A percentile compares a stretch with the other conserved stretches of the same genome.
These are phyloP conservation scores for Macquaria australasica DNA, from an alignment of 2,113 vertebrate genomes.

Conservation along the genomic window DNA sequence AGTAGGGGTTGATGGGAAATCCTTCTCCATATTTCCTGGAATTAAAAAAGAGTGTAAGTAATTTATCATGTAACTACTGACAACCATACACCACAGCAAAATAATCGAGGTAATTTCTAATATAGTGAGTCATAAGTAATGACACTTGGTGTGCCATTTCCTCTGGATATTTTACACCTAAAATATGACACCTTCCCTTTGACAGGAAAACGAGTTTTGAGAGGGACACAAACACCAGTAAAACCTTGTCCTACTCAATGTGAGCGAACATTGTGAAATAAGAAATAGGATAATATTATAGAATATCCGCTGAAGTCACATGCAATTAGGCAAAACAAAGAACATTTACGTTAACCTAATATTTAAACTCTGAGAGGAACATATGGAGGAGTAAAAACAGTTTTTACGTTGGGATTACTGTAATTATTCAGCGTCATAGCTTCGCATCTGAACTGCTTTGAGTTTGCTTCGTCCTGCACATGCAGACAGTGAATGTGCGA, in stretches of 20 bases:
- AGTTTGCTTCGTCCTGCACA: not conserved
- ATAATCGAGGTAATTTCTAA: not conserved
- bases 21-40: slow-evolving; percentile 63
- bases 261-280: not conserved
- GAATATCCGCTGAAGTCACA: not conserved
- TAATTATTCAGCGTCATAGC: not conserved
- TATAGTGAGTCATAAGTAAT: not conserved
- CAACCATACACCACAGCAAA: not conserved
- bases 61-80: not conserved
- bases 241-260: not conserved
- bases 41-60: slow-evolving; percentile 13
- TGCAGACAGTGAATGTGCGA: not conserved
- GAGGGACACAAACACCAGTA: not conserved
- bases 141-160: not conserved
- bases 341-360: not conserved
- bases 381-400: not conserved
- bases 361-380: not conserved
- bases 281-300: not conserved
- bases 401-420: not conserved
- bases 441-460: not conserved
- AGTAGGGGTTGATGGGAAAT: slow-evolving; percentile 31
- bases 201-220: not conserved
- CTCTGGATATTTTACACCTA: not conserved
- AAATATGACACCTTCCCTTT: slow-evolving; percentile 16
- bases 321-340: not conserved